Conservation (phyloP, 2,113 vertebrate species). For the Sinocyclocheilus rhinocerous region DNA sequence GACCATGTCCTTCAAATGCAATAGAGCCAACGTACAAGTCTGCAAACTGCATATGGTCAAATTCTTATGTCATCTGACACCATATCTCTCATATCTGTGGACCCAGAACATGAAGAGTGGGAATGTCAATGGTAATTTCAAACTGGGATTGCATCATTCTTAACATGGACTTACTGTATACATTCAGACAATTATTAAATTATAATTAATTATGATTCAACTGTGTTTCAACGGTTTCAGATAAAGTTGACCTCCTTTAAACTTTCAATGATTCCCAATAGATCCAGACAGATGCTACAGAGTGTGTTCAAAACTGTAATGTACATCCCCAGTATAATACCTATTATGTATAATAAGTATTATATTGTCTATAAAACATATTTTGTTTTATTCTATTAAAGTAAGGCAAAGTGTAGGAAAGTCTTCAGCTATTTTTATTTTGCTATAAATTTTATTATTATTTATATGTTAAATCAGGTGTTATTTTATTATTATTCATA, state of each 20-base stretch:
- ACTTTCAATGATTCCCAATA: background rate
- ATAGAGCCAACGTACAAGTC: background rate
- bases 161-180: background rate
- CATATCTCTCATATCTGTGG: slow-evolving; percentile 18
- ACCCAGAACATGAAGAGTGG: background rate
- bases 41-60: slow-evolving; percentile 1
- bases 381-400: too few relatives aligned
- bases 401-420: too few relatives aligned
- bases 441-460: too few relatives aligned
- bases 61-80: slow-evolving; percentile 21
- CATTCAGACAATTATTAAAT: background rate
- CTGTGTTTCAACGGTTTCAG: background rate
- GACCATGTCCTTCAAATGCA: background rate
- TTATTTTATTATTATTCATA: too few relatives aligned
- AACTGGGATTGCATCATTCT: slow-evolving; percentile 39
- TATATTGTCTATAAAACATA: too few relatives aligned
- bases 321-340: background rate
- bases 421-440: too few relatives aligned
- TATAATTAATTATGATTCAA: background rate
- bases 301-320: background rate
- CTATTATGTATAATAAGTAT: too few relatives aligned
- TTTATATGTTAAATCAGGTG: too few relatives aligned
- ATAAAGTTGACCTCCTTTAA: background rate
- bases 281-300: background rate
- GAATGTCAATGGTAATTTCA: slow-evolving; percentile 8